Base-by-base conservation (phyloP, 1,140 invertebrate species). In the Drosophila santomea region DNA sequence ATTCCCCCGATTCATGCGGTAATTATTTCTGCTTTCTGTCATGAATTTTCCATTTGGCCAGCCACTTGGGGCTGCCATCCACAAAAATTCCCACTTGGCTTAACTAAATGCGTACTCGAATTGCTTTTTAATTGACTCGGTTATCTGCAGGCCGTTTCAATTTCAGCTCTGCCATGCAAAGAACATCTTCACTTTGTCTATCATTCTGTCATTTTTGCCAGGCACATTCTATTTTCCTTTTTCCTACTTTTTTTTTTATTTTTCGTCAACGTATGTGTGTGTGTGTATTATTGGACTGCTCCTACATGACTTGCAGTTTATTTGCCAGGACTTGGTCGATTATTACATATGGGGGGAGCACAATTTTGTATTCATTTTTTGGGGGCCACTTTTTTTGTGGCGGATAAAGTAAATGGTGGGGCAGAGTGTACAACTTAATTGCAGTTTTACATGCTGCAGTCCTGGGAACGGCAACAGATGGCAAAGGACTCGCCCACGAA, bases 371-470 rank as follows among this genome's bases (percentile, higher is more conserved):
- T 44, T 17, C 36, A 28, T 67, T 59, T 67, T 78, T 25, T 20
- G 20, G 20, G 32, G 23, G 7, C 12, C 43, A 48, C 25, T 50
- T 56, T 66, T 62, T 58, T 62, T 32, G 25, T 32, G 32, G 7
- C 32, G 32, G 7, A 32, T 32, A 32, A 32, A 32, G 28, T 32
- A 32, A 32, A 41, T 50, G 47, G 15, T 11, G 32, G 14, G 50
- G 48, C 36, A 44, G 68, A 69, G 69, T 79, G 68, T 79, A 86
- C 83, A 88, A 82, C 79, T 86, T 86, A 86, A 86, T 86, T 86
- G 83, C 84, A 83, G 85, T 88, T 86, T 86, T 81, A 86, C 82
- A 88, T 86, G 79, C 77, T 61, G 81, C 62, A 62, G 51, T 52
- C 59, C 55, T 85, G 83, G 59, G 83, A 88, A 86, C 60, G 63